Evolutionary conservation across 2,797 vertebrate species (phyloP), one percentile per base, ranked within the genome.

Genomic region (Melanotaenia parkinsoni): DNA sequence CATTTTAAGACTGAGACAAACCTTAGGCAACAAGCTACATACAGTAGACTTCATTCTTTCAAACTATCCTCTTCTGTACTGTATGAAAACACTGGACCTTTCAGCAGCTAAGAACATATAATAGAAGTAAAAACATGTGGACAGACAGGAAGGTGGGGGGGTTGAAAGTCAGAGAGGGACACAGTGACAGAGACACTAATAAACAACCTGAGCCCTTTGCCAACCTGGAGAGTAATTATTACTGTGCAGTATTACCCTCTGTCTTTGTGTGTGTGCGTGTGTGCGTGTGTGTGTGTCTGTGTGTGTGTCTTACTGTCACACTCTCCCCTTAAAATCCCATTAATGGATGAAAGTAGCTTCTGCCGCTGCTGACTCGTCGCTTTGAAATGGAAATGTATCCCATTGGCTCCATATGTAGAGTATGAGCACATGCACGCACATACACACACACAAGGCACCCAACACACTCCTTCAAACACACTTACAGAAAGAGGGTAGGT

Each of bases 331-430:
- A 92, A 91, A 92, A 92, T 91, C 87, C 92, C 90, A 93, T 91
- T 92, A 92, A 92, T 90, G 85, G 89, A 91, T 92, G 90, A 92
- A 92, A 93, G 91, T 91, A 89, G 90, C 91, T 92, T 88, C 89
- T 89, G 84, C 90, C 74, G 84, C 88, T 90, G 92, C 90, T 91
- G 91, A 92, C 87, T 91, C 82, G 84, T 86, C 45, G 85, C 92
- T 93, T 93, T 93, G 91, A 93, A 92, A 91, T 93, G 92, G 90
- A 92, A 93, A 93, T 93, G 81, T 70, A 92, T 88, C 86, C 91
- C 90, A 92, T 85, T 91, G 89, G 83, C 89, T 89, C 86, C 86
- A 91, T 92, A 92, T 89, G 89, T 85, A 83, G 79, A 81, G 72
- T 11, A 68, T 30, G 24, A 79, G 68, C 38, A 74, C 76, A 76